Evolutionary conservation across 2,888 invertebrate genomes (phyloP), one percentile per base, ranked within the genome.

Genomic region (Atethmia centrago): DNA sequence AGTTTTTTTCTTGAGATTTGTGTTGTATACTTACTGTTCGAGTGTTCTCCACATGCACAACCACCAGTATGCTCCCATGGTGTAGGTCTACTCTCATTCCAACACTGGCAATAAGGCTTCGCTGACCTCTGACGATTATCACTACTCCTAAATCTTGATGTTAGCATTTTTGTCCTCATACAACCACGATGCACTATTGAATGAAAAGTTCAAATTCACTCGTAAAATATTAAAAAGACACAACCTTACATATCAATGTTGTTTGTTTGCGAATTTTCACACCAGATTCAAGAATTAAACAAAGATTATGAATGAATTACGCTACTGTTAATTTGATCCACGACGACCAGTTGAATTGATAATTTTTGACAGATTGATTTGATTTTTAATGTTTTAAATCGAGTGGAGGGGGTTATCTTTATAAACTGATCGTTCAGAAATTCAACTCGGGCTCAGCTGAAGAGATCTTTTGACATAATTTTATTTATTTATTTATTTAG

Each of bases 31-130:
- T 89, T 88, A 96, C 96, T 90, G 69, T 94, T 91, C 68, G 92
- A 88, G 49, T 96, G 95, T 89, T 97, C 97, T 8, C 97, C 97
- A 87, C 97, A 97, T n/a, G 90, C 88, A 87, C 97, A 97, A 4
- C 84, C 86, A 53, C 88, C 89, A 69, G 92, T 81, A 73, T 91
- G 87, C 55, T 90, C 90, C 93, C 93, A 93, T 5, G 90, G 77
- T 56, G 91, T 83, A 31, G 94, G 93, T 25, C 85, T 82, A 56
- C 63, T 70, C 40, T 90, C 90, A 47, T 85, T 88, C 92, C 92
- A 93, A 85, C 96, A 95, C 71, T 90, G 86, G 82, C 96, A 96
- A 81, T 90, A 96, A 25, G 96, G 92, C 72, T 89, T 92, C 25
- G 94, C 91, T 51, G 87, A 74, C 36, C 84, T 80, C 28, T 86